A percentile compares a stretch with the other conserved stretches of the same genome.
phyloP scores from a whole-genome alignment of 2,797 vertebrate genomes.

The Urocyon cinereoargenteus region DNA sequence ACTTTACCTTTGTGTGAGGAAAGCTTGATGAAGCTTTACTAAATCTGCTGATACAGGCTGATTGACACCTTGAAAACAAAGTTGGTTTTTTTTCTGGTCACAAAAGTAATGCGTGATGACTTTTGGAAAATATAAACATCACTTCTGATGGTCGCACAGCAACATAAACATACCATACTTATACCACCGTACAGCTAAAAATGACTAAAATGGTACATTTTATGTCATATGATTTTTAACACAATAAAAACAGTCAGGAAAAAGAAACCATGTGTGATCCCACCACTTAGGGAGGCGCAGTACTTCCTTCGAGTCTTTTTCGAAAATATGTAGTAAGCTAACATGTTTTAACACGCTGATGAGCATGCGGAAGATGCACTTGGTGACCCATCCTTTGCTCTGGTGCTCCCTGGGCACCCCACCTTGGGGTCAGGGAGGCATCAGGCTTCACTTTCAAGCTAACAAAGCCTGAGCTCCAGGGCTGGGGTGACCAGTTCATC shows the following conservation, averaged over 20 bases:
- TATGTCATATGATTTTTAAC: not conserved
- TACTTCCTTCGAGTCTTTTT: not conserved
- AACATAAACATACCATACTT: not conserved
- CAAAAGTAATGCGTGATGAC: not conserved
- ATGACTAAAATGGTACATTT: not conserved
- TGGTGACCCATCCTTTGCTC: not conserved
- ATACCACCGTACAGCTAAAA: not conserved
- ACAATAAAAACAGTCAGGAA: not conserved
- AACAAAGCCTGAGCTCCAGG: not conserved
- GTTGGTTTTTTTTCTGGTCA: not conserved
- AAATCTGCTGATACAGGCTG: not conserved
- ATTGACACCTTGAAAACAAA: not conserved
- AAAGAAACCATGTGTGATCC: not conserved
- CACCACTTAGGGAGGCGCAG: not conserved
- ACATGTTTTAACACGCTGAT: not conserved
- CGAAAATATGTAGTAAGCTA: accelerated
- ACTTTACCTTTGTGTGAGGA: not conserved
- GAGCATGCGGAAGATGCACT: accelerated
- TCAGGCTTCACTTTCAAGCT: not conserved
- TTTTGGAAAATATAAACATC: not conserved
- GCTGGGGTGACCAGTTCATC: not conserved
- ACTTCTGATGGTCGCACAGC: not conserved
- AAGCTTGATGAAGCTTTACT: not conserved
- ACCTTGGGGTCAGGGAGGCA: not conserved
- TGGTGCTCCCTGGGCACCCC: accelerated